Conservation (phyloP, 2,113 vertebrate genomes). For the Myanophis thanlyinensis region DNA sequence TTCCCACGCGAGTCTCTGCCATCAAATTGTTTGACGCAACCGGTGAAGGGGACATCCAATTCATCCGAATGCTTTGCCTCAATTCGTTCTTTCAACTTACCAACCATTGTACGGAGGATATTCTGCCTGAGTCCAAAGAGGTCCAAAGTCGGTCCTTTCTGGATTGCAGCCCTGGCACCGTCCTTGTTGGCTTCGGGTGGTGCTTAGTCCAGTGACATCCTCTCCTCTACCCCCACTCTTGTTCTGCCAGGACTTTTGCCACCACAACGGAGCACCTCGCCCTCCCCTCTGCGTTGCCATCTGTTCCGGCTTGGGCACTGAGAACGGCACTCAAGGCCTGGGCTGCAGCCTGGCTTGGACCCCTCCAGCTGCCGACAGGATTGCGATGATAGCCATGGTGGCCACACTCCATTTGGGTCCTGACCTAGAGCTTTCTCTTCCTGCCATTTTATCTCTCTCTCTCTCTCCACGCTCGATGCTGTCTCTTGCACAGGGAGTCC, state of each 20-base stretch:
- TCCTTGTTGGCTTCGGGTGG: not conserved
- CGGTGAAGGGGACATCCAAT: not conserved
- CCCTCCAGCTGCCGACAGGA: not conserved
- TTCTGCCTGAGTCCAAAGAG: not conserved
- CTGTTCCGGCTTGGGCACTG: conserved; percentile 17
- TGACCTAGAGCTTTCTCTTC: no score
- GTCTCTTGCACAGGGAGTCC: not conserved
- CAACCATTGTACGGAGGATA: no score
- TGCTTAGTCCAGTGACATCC: not conserved
- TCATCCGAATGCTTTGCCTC: not conserved
- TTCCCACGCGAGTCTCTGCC: not conserved
- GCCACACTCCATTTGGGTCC: no score
- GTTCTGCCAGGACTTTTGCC: not conserved
- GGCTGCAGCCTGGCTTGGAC: not conserved
- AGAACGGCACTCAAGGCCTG: rapidly evolving
- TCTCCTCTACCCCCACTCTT: not conserved
- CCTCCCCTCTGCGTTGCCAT: not conserved
- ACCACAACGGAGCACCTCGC: not conserved
- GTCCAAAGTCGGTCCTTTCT: not conserved
- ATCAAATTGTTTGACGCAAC: not conserved
- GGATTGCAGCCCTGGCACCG: not conserved
- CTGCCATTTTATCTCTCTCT: not conserved
- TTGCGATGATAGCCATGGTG: not conserved
- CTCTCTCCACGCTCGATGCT: not conserved
- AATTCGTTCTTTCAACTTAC: not conserved